Evolutionary conservation across 2,113 vertebrate species (phyloP), one percentile per base, ranked within the genome.

Genomic region (Lycocorax pyrrhopterus): DNA sequence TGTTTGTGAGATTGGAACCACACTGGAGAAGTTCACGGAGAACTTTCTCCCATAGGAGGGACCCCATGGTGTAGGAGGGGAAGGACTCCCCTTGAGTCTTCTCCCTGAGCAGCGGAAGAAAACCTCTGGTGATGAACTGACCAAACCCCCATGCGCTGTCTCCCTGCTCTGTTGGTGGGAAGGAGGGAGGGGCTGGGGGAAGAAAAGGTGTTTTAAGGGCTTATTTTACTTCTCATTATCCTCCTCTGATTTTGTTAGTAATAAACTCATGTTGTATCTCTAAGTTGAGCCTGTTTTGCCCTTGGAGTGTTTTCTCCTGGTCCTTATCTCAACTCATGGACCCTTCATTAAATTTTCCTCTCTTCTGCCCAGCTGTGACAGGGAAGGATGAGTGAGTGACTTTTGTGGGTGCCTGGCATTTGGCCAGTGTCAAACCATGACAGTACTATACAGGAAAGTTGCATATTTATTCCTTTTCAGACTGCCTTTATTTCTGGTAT

Each of bases 101-200:
- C n/a, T 27, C 10, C 8, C 8, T 0, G n/a, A 13, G 52, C n/a
- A 32, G 13, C 0, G 0, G 51, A 16, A 25, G 10, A 11, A 35
- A 58, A 39, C 5, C n/a, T 9, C 3, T 3, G 19, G 29, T 17
- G 18, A 21, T 0, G 1, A 33, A 33, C 43, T 49, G 29, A n/a
- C 53, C 35, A 41, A 81, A 29, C 9, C 18, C n/a, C 29, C 29
- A 8, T 0, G 1, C 3, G 7, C 64, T 23, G 64, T 17, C 30
- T 19, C 59, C 23, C 18, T 27, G n/a, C 1, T 0, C 9, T 49
- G 44, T 3, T 2, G 1, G 29, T 41, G 35, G 35, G 35, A 29
- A 51, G 19, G 19, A 82, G 30, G 7, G 9, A 59, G 8, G 11
- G 11, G 7, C 2, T 59, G 23, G 12, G 5, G 15, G 18, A 17